phyloP scores from a whole-genome alignment of 2,113 vertebrate genomes.

The Podocnemis expansa region DNA sequence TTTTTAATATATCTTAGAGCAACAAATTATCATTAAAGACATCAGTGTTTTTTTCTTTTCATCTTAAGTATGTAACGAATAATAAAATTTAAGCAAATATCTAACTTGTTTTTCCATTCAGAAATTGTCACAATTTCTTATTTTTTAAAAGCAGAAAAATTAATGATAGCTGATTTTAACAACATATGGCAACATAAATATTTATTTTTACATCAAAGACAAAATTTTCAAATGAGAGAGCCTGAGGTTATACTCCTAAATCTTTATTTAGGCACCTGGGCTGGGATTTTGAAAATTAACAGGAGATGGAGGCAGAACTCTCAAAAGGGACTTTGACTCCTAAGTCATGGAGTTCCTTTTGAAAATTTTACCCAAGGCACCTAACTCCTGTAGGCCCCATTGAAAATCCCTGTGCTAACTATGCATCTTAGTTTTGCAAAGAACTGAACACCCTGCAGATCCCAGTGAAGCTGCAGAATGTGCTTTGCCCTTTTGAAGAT shows the following conservation, averaged over 20 bases:
- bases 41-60: background rate
- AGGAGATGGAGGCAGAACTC: background rate
- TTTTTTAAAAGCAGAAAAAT: background rate
- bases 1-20: background rate
- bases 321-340: background rate
- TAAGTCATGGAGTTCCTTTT: background rate
- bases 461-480: background rate
- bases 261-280: background rate
- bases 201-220: background rate
- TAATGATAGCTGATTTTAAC: background rate
- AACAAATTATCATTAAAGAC: slow-evolving; percentile 1
- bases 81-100: background rate
- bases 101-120: background rate
- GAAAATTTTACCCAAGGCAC: background rate
- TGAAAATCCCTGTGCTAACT: background rate
- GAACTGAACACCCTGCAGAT: background rate
- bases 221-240: background rate
- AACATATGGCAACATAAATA: background rate
- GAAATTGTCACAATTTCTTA: background rate
- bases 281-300: background rate
- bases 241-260: background rate
- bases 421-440: background rate
- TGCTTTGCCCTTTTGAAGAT: background rate
- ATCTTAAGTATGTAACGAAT: background rate
- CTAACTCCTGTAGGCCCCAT: background rate